phyloP scores from a whole-genome alignment of 2,888 invertebrate species.

The Spisula solida region DNA sequence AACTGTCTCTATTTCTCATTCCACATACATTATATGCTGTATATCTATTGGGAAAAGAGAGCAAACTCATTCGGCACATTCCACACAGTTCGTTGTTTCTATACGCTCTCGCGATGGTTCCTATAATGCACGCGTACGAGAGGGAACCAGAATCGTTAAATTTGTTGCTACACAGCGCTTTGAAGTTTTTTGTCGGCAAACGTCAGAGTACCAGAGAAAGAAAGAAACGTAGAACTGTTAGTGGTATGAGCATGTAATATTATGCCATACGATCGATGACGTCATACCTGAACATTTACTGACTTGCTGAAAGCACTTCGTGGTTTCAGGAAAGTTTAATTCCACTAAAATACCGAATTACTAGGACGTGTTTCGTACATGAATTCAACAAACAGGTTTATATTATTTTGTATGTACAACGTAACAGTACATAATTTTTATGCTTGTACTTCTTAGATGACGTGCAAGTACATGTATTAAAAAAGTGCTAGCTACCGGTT shows the following conservation, averaged over 20 bases:
- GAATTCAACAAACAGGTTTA: too few species aligned
- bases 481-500: too few species aligned
- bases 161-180: slow-evolving; percentile 76
- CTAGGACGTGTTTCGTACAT: too few species aligned
- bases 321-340: too few species aligned
- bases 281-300: too few species aligned
- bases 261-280: too few species aligned
- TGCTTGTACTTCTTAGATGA: too few species aligned
- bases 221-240: slow-evolving; percentile 57
- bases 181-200: slow-evolving; percentile 80
- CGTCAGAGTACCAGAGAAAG: slow-evolving; percentile 66
- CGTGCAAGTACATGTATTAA: too few species aligned
- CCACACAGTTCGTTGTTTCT: slow-evolving; percentile 76
- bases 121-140: slow-evolving; percentile 83
- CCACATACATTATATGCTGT: slow-evolving; percentile 78
- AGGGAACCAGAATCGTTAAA: slow-evolving; percentile 80
- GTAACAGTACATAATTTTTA: too few species aligned
- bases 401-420: too few species aligned
- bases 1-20: slow-evolving; percentile 79
- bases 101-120: slow-evolving; percentile 81
- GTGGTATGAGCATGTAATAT: slow-evolving; percentile 68
- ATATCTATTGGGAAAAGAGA: slow-evolving; percentile 73
- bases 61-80: slow-evolving; percentile 60
- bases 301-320: too few species aligned
- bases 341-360: too few species aligned